phyloP scores from a whole-genome alignment of 1,140 invertebrate species.

The Megalopta genalis region DNA sequence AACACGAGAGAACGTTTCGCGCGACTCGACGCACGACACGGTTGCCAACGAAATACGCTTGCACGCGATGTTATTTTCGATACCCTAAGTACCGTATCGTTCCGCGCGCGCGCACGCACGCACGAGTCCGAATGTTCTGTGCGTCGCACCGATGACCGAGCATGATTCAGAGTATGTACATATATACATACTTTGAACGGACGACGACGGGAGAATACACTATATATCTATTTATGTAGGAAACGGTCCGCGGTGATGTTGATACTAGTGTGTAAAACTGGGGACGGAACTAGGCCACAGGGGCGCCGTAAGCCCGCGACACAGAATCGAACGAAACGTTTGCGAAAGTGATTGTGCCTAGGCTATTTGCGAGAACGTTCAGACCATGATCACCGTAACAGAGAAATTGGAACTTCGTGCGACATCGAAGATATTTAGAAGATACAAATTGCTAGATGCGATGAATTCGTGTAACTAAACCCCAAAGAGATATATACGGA shows the following conservation, averaged over 20 bases:
- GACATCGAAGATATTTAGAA: constrained; percentile 49
- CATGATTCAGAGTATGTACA: background rate
- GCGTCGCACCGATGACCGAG: too few species aligned
- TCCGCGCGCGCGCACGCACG: too few species aligned
- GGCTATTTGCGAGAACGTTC: too few species aligned
- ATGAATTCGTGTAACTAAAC: constrained; percentile 35
- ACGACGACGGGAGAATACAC: background rate
- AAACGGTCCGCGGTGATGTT: background rate
- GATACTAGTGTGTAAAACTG: too few species aligned
- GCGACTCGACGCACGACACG: background rate
- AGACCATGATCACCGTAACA: constrained; percentile 29
- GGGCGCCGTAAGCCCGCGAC: background rate
- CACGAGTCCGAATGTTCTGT: too few species aligned
- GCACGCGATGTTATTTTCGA: too few species aligned
- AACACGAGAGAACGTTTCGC: background rate
- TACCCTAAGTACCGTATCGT: background rate
- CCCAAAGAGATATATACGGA: constrained; percentile 5
- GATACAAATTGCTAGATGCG: constrained; percentile 36
- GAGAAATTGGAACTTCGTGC: constrained; percentile 40
- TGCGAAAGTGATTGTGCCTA: background rate
- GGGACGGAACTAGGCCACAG: background rate
- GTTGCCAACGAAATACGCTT: background rate
- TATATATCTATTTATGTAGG: too few species aligned
- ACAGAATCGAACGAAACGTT: background rate
- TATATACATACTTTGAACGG: too few species aligned